Base-by-base conservation (phyloP, 1,140 invertebrate species). In the Leptinotarsa defecta region DNA sequence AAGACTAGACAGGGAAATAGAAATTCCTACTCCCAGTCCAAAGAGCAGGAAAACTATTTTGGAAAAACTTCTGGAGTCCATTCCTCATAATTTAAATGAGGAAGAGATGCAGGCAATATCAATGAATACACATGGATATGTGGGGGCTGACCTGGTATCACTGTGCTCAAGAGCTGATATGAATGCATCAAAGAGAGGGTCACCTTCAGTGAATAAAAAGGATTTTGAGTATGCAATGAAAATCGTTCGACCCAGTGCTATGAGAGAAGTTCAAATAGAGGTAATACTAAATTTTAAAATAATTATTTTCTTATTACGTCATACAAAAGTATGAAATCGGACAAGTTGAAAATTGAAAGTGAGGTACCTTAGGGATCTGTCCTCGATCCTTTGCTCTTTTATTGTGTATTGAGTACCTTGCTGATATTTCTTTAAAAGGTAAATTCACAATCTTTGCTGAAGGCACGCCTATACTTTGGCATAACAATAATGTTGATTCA, bases 251-350 rank as follows among this genome's bases (percentile, higher is more conserved):
- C 96, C 96, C 0, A 96, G 94, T 83, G 95, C 95, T 1, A 97
- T 98, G 94, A 91, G 94, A 76, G 95, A 96, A 86, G 90, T 97
- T 1, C 86, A 93, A 24, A 91, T 98, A 75, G 94, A 97, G 77
- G 80, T 81, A 73, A 52, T 15, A 43, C 34, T 43, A 11, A 11
- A 3, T 43, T 11, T 43, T 43, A 43, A 43, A 43, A 43, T 11
- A 43, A 27, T 63, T 43, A 43, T 11, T 43, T 43, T 43, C 8
- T 43, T 11, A 43, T 11, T 11, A 43, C 2, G 8, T 11, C 2
- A 34, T 34, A 43, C 8, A 43, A 43, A 43, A 11, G 8, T 43
- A 43, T 43, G 34, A 43, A 43, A 43, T 13, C 13, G 65, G 43
- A 34, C 13, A 43, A 43, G 34, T 43, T 11, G 34, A 43, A 43